Base-by-base conservation (phyloP, 2,888 invertebrate genomes). In the Lasioglossum pauxillum region DNA sequence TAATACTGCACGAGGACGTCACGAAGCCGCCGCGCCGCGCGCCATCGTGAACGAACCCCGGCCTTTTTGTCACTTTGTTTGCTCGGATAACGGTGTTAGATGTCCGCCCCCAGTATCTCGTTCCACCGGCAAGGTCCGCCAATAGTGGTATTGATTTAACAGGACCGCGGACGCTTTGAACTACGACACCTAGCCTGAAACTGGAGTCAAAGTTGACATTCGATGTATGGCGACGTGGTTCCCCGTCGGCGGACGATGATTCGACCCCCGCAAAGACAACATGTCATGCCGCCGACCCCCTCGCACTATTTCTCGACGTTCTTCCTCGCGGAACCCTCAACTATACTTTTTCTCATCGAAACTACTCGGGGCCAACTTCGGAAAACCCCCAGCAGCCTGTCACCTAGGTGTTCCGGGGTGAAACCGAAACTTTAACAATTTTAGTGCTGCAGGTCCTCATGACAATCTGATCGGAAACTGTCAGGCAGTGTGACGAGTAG, bases 61-160 rank as follows among this genome's bases (percentile, higher is more conserved):
- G 5, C 44, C 41, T 75, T 84, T 75, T 84, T 64, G 84, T 60
- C 60, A 79, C 78, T 75, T 72, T 84, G 74, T 85, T 85, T 71
- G 67, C 46, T 14, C 27, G 23, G 72, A 79, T 72, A 75, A 49
- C 71, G 78, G 85, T 78, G 78, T 85, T 75, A 74, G 67, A 77
- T 86, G 75, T 75, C 49, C 38, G 77, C 69, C 35, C 31, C n/a
- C 19, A 38, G 80, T 76, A 57, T 85, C 76, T 76, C 71, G 69
- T 84, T 85, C 73, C 80, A 46, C 14, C 46, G 64, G 4, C 60
- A 46, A 27, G 46, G 44, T 41, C 8, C 69, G 41, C 38, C 69
- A 49, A 88, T 82, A 80, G 73, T 80, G 83, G 83, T 89, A 90
- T 89, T 90, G 83, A 88, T 90, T 90, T 88, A 90, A 89, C 88